Evolutionary conservation across 2,113 vertebrate species (phyloP).

Genomic region (Hemiscyllium ocellatum): DNA sequence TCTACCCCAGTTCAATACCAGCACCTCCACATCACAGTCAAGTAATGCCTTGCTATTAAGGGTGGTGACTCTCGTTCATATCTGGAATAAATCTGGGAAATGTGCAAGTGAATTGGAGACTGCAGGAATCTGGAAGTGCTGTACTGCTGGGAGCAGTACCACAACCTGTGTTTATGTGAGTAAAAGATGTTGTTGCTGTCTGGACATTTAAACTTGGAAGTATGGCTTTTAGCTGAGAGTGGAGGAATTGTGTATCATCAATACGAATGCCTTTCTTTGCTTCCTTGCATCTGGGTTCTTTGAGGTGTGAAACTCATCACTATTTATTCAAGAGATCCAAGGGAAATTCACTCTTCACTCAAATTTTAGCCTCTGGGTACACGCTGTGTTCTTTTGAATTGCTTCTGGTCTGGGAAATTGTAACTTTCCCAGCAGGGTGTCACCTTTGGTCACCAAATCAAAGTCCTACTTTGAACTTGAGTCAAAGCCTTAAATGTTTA

Average conservation of each 20-base stretch:
- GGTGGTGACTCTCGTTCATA: too few species aligned
- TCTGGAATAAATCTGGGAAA: not conserved
- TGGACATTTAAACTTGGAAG: not conserved
- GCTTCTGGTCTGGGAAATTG: not conserved
- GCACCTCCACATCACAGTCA: too few species aligned
- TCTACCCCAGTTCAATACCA: too few species aligned
- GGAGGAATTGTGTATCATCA: not conserved
- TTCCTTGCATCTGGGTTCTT: not conserved
- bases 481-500: slow-evolving; percentile 3
- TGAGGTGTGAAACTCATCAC: not conserved
- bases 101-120: not conserved
- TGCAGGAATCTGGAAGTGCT: not conserved
- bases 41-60: too few species aligned
- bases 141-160: not conserved
- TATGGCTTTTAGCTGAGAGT: not conserved
- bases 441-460: not conserved
- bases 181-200: not conserved
- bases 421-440: slow-evolving; percentile 9
- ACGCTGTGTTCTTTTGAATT: slow-evolving; percentile 15
- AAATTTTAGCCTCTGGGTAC: not conserved
- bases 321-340: not conserved
- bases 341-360: not conserved
- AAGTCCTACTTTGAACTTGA: not conserved
- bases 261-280: not conserved
- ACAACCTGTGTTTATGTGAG: not conserved